phyloP scores from a whole-genome alignment of 2,113 vertebrate species.

The Condylura cristata region DNA sequence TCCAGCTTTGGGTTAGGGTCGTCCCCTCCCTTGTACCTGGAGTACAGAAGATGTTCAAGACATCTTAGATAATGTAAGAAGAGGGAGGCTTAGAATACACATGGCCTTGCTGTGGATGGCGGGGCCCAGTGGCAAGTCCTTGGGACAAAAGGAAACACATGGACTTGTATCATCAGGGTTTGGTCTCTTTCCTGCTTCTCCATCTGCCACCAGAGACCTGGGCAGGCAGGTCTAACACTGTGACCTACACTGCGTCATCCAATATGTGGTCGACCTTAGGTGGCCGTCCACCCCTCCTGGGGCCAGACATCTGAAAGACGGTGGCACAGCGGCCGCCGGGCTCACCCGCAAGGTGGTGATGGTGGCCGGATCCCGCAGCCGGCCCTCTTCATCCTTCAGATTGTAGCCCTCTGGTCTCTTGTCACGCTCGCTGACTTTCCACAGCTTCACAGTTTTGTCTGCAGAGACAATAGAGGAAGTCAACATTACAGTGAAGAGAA shows the following conservation, averaged over 20 bases:
- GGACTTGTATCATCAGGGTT: neutral
- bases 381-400: slow-evolving; percentile 97
- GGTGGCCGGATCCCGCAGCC: slow-evolving; percentile 95
- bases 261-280: fast-evolving
- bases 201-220: neutral
- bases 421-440: slow-evolving; percentile 99
- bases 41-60: neutral
- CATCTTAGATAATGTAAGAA: neutral
- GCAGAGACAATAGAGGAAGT: slow-evolving; percentile 37
- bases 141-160: neutral
- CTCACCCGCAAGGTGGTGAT: slow-evolving; percentile 96
- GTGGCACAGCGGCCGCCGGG: fast-evolving
- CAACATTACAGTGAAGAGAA: neutral
- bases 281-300: neutral
- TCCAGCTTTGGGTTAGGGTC: neutral
- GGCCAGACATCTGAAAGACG: neutral
- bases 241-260: too few species aligned
- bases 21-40: neutral
- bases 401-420: slow-evolving; percentile 99
- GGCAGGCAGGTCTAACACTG: neutral
- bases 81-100: neutral
- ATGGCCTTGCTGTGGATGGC: too few species aligned
- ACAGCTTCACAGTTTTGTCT: slow-evolving; percentile 99
- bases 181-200: neutral
- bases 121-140: neutral